Evolutionary conservation across 2,888 invertebrate genomes (phyloP), one percentile per base, ranked within the genome.

Genomic region (Drosophila helvetica): DNA sequence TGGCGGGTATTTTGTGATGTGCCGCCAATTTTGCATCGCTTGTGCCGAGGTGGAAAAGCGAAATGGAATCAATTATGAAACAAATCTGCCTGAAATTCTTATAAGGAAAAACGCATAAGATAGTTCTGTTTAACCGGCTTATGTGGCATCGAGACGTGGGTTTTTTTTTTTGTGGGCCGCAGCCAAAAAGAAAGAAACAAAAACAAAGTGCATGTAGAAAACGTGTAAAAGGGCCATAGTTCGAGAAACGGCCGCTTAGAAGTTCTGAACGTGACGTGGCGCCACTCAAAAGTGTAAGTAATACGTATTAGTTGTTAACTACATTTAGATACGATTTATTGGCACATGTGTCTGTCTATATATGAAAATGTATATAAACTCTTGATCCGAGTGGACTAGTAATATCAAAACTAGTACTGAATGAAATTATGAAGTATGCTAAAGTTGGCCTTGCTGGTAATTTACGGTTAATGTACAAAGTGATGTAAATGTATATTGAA

Each of bases 261-360:
- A n/a, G 7, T n/a, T 15, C 38, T n/a, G 38, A 38, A 7, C 15
- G 19, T 17, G 33, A 5, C 9, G 25, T 46, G 51, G 63, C 63
- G 63, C 63, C 62, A 38, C 61, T 9, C 6, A 7, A n/a, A 4
- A 3, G 51, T 62, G 51, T 46, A 27, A 5, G 15, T 15, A 38
- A 15, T 15, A 38, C 38, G 38, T 15, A 15, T 15, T 33, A 12
- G 4, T 12, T 33, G 12, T 15, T 5, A 15, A 38, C 7, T n/a
- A n/a, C 38, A n/a, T 15, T 15, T n/a, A 38, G 15, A n/a, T 1
- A 15, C 1, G 38, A 7, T 38, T 6, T 7, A 7, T 38, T 7
- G n/a, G 15, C 6, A 2, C 6, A 2, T 7, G 15, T 7, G 15
- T n/a, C 12, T 7, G 38, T 7, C 12, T 38, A 38, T 15, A 6